phyloP scores from a whole-genome alignment of 2,113 vertebrate genomes.

The Cinclus cinclus region DNA sequence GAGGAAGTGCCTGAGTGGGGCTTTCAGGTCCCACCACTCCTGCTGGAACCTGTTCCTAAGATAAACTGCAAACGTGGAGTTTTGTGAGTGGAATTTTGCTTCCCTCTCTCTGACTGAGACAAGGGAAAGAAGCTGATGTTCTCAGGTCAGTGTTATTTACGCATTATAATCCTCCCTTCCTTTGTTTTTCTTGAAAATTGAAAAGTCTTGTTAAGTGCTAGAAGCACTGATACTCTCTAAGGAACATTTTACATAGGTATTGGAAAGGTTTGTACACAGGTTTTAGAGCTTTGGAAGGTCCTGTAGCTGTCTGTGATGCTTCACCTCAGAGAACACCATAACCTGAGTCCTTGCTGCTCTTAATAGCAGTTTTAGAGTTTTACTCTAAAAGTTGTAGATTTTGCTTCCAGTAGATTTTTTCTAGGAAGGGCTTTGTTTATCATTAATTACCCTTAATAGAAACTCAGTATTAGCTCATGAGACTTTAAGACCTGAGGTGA shows the following conservation, averaged over 20 bases:
- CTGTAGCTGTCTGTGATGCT: neutral
- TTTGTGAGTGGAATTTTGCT: neutral
- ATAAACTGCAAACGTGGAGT: rapidly evolving
- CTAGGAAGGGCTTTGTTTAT: neutral
- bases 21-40: neutral
- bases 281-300: neutral
- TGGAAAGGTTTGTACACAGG: neutral
- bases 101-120: neutral
- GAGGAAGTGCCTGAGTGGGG: neutral
- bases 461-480: neutral
- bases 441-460: neutral
- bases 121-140: neutral
- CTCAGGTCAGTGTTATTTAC: neutral
- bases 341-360: neutral
- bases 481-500: neutral
- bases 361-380: neutral
- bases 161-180: neutral
- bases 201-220: neutral
- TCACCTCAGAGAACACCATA: neutral
- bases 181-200: neutral
- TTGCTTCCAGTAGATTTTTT: neutral
- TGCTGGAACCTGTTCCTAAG: neutral
- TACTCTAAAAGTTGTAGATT: neutral
- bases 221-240: neutral
- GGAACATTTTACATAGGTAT: neutral